Conservation (phyloP, 2,113 vertebrate species). For the Sylvia atricapilla region DNA sequence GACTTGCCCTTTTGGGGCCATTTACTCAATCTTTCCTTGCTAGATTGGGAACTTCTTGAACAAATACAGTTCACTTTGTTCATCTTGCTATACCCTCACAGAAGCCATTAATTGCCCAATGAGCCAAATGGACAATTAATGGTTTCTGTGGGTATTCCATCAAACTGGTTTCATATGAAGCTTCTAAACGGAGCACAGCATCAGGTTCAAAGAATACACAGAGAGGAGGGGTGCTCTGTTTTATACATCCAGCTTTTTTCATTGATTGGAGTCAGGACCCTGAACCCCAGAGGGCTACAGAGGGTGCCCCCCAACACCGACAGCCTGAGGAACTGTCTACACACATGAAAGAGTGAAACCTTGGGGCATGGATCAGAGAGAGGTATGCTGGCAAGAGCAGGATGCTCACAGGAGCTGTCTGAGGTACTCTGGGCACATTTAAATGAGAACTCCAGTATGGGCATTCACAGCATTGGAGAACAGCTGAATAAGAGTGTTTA, state of each 20-base stretch:
- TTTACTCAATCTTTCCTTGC: not conserved
- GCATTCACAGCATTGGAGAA: not conserved
- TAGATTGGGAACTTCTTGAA: not conserved
- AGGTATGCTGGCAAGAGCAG: not conserved
- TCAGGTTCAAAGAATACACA: not conserved
- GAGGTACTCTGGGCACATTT: not conserved
- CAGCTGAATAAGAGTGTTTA: not conserved
- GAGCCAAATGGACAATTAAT: not conserved
- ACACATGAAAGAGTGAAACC: not conserved
- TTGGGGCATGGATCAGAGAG: not conserved
- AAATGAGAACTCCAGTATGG: not conserved
- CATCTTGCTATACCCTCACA: not conserved
- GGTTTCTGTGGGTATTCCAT: not conserved
- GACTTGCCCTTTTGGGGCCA: not conserved
- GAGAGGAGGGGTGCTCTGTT: not conserved
- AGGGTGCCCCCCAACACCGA: fast-evolving
- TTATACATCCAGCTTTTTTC: not conserved
- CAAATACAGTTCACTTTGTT: not conserved
- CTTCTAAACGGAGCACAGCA: not conserved
- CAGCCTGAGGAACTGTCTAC: not conserved
- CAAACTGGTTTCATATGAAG: not conserved
- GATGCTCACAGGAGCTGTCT: not conserved
- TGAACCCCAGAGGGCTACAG: not conserved
- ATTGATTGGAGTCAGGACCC: not conserved
- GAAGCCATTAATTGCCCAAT: constrained; percentile 15